phyloP scores from a whole-genome alignment of 2,888 invertebrate species.

The Crematogaster levior region DNA sequence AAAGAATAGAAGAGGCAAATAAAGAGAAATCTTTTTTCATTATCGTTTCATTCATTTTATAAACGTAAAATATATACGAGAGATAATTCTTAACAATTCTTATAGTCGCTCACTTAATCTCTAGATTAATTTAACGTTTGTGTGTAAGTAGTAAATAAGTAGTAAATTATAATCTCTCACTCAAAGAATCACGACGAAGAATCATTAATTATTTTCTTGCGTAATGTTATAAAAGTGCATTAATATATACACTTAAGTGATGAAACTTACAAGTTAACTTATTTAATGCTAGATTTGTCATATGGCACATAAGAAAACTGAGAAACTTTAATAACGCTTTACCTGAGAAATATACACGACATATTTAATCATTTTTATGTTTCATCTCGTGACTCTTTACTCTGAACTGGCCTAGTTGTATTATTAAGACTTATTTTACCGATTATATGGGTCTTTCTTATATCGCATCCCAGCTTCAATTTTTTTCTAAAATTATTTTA shows the following conservation, averaged over 20 bases:
- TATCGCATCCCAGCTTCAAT: background rate
- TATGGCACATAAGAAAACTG: conserved; percentile 36
- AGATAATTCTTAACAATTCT: conserved; percentile 2
- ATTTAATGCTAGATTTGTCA: background rate
- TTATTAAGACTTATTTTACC: background rate
- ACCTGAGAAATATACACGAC: conserved; percentile 21
- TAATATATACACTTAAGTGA: background rate
- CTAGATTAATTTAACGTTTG: background rate
- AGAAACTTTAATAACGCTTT: background rate
- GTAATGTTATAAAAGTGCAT: background rate
- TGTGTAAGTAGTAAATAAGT: background rate
- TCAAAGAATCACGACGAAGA: background rate
- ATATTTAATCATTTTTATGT: background rate
- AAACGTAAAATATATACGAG: background rate
- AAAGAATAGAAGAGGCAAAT: background rate
- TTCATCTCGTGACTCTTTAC: background rate
- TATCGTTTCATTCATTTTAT: conserved; percentile 9
- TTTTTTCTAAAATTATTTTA: background rate
- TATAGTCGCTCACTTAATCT: background rate
- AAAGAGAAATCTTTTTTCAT: background rate
- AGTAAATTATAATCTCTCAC: background rate
- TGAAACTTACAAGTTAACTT: background rate
- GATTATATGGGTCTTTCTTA: background rate
- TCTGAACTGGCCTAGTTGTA: background rate
- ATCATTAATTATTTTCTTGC: background rate